phyloP scores from a whole-genome alignment of 2,888 invertebrate species.

The Microplitis deprimator region DNA sequence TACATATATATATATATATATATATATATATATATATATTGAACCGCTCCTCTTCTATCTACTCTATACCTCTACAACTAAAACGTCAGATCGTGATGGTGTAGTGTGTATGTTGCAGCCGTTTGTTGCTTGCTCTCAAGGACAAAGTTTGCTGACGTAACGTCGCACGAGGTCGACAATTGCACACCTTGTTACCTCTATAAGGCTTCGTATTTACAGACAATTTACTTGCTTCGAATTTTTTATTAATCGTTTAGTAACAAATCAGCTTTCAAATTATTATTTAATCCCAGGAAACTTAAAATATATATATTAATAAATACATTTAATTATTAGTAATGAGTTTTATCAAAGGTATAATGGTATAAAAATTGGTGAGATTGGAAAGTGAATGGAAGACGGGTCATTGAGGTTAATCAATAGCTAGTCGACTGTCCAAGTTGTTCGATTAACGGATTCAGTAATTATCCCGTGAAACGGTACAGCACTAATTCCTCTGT shows the following conservation, averaged over 20 bases:
- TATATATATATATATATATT: neutral
- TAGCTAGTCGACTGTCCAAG: constrained; percentile 39
- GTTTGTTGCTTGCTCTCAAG: constrained; percentile 21
- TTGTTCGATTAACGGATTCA: constrained; percentile 48
- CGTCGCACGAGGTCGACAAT: constrained; percentile 31
- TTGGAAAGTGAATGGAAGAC: neutral
- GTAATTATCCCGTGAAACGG: constrained; percentile 49
- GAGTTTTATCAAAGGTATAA: neutral
- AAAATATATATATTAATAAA: no score
- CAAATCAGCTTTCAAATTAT: neutral
- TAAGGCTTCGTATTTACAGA: constrained; percentile 6
- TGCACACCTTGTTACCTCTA: constrained; percentile 18
- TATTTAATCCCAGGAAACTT: neutral
- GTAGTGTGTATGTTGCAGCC: constrained; percentile 19
- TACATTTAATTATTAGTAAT: neutral
- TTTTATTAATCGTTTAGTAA: neutral
- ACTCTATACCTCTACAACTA: neutral
- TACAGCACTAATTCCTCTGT: constrained; percentile 41
- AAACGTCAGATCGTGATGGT: neutral
- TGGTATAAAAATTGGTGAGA: neutral
- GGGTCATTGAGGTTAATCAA: constrained; percentile 15
- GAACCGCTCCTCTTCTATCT: constrained; percentile 14
- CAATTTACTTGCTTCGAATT: neutral
- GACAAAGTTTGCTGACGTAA: constrained; percentile 35
- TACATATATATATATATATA: neutral